Conservation (phyloP, 1,140 invertebrate genomes). For the Laodelphax striatellus region DNA sequence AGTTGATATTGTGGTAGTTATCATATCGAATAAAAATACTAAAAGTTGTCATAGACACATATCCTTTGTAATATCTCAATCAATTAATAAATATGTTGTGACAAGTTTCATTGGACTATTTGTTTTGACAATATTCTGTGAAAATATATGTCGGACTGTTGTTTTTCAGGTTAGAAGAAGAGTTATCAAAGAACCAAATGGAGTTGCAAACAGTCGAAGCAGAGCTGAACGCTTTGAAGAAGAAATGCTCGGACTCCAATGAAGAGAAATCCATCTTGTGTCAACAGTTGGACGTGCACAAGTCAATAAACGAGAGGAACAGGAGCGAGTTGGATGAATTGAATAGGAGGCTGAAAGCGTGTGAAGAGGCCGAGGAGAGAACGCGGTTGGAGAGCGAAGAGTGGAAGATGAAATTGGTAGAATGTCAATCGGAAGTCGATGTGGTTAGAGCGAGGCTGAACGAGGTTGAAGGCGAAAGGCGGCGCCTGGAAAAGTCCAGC, state of each 20-base stretch:
- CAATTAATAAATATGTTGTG: too few relatives aligned
- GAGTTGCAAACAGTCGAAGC: neutral
- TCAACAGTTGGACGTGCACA: neutral
- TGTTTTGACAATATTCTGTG: too few relatives aligned
- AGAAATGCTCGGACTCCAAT: neutral
- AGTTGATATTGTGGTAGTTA: too few relatives aligned
- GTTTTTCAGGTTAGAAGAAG: neutral
- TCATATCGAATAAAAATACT: too few relatives aligned
- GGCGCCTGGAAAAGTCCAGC: neutral
- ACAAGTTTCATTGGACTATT: too few relatives aligned
- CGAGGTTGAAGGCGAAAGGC: neutral
- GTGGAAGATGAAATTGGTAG: neutral
- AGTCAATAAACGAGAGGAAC: neutral
- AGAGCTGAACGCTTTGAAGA: neutral
- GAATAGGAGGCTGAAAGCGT: neutral
- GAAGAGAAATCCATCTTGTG: neutral
- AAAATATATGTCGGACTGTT: neutral
- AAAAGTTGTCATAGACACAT: too few relatives aligned
- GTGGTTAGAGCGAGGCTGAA: neutral
- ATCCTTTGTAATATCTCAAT: too few relatives aligned
- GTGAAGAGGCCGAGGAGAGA: neutral
- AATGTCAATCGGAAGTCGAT: neutral
- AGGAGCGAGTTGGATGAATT: neutral
- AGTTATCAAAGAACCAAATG: neutral
- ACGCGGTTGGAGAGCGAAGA: neutral